Conservation (phyloP, 2,888 invertebrate species). For the Therioaphis trifolii region DNA sequence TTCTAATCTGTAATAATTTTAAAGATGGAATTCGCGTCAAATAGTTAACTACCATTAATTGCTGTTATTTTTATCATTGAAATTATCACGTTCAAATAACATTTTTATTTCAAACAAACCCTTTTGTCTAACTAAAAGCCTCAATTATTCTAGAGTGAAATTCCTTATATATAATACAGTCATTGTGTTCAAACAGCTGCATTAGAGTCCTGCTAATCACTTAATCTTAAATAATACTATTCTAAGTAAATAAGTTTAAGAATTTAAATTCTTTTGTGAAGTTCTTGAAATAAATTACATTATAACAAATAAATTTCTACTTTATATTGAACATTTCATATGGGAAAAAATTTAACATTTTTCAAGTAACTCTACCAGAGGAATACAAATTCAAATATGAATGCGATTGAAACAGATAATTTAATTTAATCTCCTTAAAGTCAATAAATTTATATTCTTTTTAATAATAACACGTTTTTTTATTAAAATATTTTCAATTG, state of each 20-base stretch:
- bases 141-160: background rate
- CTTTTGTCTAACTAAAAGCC: conserved; percentile 8
- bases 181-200: conserved; percentile 3
- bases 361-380: too few relatives aligned
- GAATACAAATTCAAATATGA: too few relatives aligned
- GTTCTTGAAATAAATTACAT: too few relatives aligned
- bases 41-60: background rate
- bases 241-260: background rate
- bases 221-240: conserved; percentile 12
- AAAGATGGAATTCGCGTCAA: background rate
- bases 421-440: too few relatives aligned
- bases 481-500: too few relatives aligned
- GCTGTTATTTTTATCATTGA: background rate
- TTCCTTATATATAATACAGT: conserved; percentile 10
- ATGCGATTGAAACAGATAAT: too few relatives aligned
- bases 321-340: too few relatives aligned
- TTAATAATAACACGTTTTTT: too few relatives aligned
- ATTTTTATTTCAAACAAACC: background rate
- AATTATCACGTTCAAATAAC: background rate
- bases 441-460: too few relatives aligned
- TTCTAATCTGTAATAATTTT: background rate
- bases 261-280: too few relatives aligned
- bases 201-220: conserved; percentile 1
- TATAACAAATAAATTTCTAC: too few relatives aligned
- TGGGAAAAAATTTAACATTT: too few relatives aligned